Conservation (phyloP, 2,888 invertebrate genomes). For the Ophioninae sp. region DNA sequence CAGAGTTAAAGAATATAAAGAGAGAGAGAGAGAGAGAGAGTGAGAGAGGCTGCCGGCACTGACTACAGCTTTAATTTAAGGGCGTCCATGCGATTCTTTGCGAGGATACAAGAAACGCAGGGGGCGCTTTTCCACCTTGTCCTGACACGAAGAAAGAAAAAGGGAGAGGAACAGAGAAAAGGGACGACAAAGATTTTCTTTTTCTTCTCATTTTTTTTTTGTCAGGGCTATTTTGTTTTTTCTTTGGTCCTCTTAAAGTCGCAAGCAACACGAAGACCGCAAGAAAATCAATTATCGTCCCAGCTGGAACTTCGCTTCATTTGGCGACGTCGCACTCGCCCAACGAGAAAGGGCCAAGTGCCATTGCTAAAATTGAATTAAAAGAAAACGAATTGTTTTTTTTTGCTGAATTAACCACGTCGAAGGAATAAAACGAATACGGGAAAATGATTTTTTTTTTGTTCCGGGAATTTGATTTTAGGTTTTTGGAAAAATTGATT, state of each 20-base stretch:
- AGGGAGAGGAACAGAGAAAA: background rate
- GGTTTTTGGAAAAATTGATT: background rate
- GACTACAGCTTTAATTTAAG: conserved; percentile 61
- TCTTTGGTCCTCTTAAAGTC: conserved; percentile 17
- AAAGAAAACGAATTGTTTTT: conserved; percentile 16
- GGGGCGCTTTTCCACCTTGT: conserved; percentile 33
- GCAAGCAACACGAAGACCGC: conserved; percentile 22
- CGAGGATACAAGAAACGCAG: conserved; percentile 28
- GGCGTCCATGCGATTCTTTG: conserved; percentile 52
- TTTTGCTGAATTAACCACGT: background rate
- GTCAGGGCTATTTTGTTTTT: conserved; percentile 23
- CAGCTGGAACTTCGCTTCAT: conserved; percentile 58
- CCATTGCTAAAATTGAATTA: conserved; percentile 29
- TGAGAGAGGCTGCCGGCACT: conserved; percentile 38
- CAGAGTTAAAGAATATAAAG: conserved; percentile 38
- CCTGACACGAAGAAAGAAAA: conserved; percentile 2
- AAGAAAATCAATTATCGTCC: conserved; percentile 57
- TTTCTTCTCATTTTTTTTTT: background rate
- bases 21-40: background rate
- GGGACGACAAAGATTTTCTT: conserved; percentile 17
- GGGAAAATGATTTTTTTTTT: background rate
- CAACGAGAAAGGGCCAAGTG: background rate
- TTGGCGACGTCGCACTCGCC: conserved; percentile 27
- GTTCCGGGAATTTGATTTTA: background rate
- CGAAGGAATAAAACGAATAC: background rate